Evolutionary conservation across 2,113 vertebrate species (phyloP), one percentile per base, ranked within the genome.

Genomic region (Brachirus orientalis): DNA sequence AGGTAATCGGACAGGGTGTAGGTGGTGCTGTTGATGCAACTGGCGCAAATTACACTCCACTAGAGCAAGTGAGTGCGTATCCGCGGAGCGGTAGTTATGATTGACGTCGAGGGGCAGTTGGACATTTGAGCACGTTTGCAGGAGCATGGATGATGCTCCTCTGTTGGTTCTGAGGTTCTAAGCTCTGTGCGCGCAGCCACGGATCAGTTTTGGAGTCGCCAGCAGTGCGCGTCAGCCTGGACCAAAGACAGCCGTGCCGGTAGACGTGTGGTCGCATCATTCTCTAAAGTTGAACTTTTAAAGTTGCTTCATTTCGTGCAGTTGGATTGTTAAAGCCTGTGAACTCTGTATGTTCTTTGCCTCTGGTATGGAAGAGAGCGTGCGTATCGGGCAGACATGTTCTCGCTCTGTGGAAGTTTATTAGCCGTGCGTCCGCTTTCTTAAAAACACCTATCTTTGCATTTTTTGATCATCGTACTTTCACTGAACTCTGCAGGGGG

Each of bases 11-110:
- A 48, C 37, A n/a, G 8, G 54, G 48, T 67, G 63, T 63, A 75
- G 88, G 86, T 74, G 90, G 84, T 56, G 88, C 84, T 82, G 38
- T 75, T 83, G 86, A 81, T 66, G 63, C 83, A 70, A 43, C 20
- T 18, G 51, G 47, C 63, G 69, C 77, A 28, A 46, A 72, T 37
- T 56, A 9, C 59, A 54, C 7, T 1, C 35, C 19, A 17, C 17
- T 22, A 8, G 0, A 67, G 47, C 64, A 45, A 65, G 55, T 40
- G 63, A 68, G 52, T 40, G 63, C 65, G 14, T 37, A 57, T 40
- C 60, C 59, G 63, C 44, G 9, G 41, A 43, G 14, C 70, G 16
- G 68, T 58, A 72, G 77, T 75, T 63, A 69, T 74, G 82, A 85
- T 81, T 51, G 67, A 76, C 69, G 77, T 68, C 56, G 43, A 69